phyloP scores from a whole-genome alignment of 2,797 vertebrate species.

The Protonibea diacanthus region DNA sequence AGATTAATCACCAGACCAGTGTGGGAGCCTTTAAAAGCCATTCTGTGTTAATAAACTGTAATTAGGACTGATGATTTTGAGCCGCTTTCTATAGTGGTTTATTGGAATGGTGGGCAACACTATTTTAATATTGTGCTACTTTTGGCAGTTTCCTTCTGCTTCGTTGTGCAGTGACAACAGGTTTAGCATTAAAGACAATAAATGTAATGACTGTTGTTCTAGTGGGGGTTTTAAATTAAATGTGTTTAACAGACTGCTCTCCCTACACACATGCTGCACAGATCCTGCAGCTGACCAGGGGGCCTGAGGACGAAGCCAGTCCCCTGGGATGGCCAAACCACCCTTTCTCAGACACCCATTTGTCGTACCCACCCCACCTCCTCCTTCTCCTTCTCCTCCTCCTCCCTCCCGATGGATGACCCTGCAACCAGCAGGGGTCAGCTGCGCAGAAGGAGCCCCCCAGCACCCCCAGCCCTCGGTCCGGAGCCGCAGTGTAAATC shows the following conservation, averaged over 20 bases:
- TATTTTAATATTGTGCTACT: not conserved
- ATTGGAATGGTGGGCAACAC: not conserved
- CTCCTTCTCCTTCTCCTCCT: constrained; percentile 21
- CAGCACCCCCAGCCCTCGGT: constrained; percentile 52
- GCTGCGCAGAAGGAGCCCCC: constrained; percentile 72
- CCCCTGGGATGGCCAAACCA: constrained; percentile 76
- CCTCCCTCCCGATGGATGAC: constrained; percentile 70
- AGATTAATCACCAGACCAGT: constrained; percentile 53
- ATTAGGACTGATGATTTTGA: constrained; percentile 46
- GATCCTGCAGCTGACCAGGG: constrained; percentile 76
- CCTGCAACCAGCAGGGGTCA: constrained; percentile 82
- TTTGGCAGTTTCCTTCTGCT: not conserved
- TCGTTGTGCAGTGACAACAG: not conserved
- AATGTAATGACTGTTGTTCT: constrained; percentile 47
- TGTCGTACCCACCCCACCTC: constrained; percentile 69
- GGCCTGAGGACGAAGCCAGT: constrained; percentile 61
- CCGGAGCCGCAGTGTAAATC: constrained; percentile 83
- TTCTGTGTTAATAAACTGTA: constrained; percentile 50
- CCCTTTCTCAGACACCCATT: constrained; percentile 84
- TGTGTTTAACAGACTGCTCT: constrained; percentile 65
- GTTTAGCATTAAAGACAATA: constrained; percentile 29
- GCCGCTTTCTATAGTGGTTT: not conserved
- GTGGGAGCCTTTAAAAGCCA: constrained; percentile 48
- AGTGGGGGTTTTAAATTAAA: constrained; percentile 43
- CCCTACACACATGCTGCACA: constrained; percentile 74